A percentile compares a stretch with the other conserved stretches of the same genome.
phyloP scores from a whole-genome alignment of 2,797 vertebrate genomes.

The Calcarius lapponicus region DNA sequence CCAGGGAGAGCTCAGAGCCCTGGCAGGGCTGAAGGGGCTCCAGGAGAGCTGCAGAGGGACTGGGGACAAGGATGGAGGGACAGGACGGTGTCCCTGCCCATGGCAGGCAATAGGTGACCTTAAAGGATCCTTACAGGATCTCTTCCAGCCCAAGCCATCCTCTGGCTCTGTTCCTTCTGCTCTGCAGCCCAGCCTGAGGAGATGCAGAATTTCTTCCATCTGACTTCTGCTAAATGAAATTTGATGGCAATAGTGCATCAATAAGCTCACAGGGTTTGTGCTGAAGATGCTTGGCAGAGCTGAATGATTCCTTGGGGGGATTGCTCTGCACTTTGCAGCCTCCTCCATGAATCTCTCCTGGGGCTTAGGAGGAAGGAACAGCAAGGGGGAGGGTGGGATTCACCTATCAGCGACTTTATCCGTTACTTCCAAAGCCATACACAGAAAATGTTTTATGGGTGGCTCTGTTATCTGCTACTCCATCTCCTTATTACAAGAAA shows the following conservation, averaged over 20 bases:
- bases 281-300: neutral
- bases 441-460: neutral
- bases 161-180: neutral
- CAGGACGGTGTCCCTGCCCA: neutral
- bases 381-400: neutral
- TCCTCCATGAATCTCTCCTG: neutral
- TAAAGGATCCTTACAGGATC: neutral
- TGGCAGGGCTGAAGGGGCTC: accelerated
- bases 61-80: neutral
- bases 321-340: neutral
- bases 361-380: neutral
- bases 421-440: neutral
- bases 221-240: neutral
- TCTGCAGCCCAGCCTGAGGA: neutral
- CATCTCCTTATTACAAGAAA: neutral
- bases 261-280: neutral
- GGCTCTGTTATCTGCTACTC: neutral
- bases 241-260: neutral
- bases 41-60: neutral
- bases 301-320: neutral
- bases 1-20: neutral
- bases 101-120: neutral
- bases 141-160: neutral
- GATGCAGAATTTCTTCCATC: neutral
- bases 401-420: neutral